Conservation (phyloP, 2,888 invertebrate genomes). For the Sinotaia quadrata region DNA sequence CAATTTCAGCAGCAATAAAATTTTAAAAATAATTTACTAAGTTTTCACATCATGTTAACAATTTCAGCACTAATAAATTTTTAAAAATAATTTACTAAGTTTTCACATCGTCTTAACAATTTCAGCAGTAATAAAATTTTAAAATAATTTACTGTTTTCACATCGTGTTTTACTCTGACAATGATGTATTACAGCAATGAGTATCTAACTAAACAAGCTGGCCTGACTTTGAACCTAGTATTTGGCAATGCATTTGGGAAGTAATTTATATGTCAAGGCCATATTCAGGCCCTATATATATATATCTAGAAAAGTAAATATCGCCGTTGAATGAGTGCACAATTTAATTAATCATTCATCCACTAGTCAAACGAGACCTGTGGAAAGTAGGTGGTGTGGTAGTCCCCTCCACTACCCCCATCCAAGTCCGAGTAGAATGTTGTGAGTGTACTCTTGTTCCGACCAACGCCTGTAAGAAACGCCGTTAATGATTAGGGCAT, state of each 20-base stretch:
- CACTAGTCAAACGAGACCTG: slow-evolving; percentile 47
- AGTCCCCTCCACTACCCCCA: slow-evolving; percentile 30
- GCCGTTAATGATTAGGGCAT: too few species aligned
- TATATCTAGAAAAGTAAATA: not conserved
- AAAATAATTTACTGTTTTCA: too few species aligned
- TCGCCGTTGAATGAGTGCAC: slow-evolving; percentile 31
- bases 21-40: too few species aligned
- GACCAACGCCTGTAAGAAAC: slow-evolving; percentile 65
- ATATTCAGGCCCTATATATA: not conserved
- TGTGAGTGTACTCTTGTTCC: slow-evolving; percentile 33
- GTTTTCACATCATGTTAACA: too few species aligned
- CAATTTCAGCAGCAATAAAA: too few species aligned
- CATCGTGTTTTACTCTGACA: too few species aligned
- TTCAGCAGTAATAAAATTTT: too few species aligned
- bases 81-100: too few species aligned
- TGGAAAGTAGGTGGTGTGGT: slow-evolving; percentile 34
- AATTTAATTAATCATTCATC: slow-evolving; percentile 57
- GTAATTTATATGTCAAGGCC: not conserved
- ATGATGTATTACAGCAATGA: too few species aligned
- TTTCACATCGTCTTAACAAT: too few species aligned
- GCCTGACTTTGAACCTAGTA: not conserved
- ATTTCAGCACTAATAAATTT: too few species aligned
- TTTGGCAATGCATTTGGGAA: not conserved
- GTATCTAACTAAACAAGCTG: too few species aligned
- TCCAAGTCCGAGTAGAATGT: slow-evolving; percentile 23